Percentiles rank a stretch among this genome's conserved stretches.
Conservation (phyloP, 2,888 invertebrate genomes). For the Micoletzkya japonica region DNA sequence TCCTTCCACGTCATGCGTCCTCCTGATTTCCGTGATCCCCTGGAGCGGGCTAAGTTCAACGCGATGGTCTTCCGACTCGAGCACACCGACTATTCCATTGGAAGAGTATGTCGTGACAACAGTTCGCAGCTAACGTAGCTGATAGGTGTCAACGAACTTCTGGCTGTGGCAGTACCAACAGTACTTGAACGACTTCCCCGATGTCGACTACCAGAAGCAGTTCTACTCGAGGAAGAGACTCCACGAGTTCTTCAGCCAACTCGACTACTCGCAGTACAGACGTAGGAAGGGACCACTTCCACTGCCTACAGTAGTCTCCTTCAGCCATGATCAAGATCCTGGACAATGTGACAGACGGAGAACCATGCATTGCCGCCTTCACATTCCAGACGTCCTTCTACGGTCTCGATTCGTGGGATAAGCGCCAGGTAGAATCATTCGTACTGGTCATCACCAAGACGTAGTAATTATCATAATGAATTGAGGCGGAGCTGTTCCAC, state of each 20-base stretch:
- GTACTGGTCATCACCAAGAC: background rate
- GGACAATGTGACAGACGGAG: constrained; percentile 51
- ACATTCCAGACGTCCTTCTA: constrained; percentile 62
- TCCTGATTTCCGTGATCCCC: constrained; percentile 57
- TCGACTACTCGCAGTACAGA: constrained; percentile 60
- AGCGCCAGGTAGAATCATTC: constrained; percentile 48
- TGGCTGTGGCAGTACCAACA: constrained; percentile 63
- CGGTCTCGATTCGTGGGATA: constrained; percentile 63
- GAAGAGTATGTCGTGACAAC: constrained; percentile 42
- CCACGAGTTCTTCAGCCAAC: constrained; percentile 58
- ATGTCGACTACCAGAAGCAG: constrained; percentile 52
- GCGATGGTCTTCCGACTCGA: constrained; percentile 60
- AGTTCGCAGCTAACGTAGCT: background rate
- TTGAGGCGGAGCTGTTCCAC: constrained; percentile 56
- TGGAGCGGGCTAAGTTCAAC: constrained; percentile 48
- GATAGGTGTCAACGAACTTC: constrained; percentile 46
- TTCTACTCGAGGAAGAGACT: constrained; percentile 60
- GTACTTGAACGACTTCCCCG: constrained; percentile 61
- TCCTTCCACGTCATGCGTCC: constrained; percentile 61
- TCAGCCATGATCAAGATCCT: constrained; percentile 57
- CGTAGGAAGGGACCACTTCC: constrained; percentile 31
- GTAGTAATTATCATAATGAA: background rate
- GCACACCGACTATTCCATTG: constrained; percentile 59
- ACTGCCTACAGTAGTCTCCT: constrained; percentile 19
- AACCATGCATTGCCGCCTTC: constrained; percentile 60